Percentiles rank a stretch among this genome's conserved stretches.
phyloP scores from a whole-genome alignment of 2,113 vertebrate genomes.

The Helogale parvula region DNA sequence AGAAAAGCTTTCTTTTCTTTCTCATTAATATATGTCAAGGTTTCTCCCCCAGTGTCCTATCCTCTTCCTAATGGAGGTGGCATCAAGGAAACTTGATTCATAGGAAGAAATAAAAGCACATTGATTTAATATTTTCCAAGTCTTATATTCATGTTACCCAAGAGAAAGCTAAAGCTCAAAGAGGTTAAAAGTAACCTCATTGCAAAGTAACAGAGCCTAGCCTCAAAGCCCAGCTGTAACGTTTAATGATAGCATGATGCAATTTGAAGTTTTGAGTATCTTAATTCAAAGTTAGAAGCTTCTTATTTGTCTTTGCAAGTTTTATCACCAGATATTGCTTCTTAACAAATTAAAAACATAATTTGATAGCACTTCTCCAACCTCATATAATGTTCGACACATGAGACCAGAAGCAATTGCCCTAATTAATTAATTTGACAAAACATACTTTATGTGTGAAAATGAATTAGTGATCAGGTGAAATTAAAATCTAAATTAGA shows the following conservation, averaged over 20 bases:
- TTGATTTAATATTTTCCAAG: slow-evolving; percentile 32
- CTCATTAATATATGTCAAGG: neutral
- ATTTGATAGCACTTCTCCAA: slow-evolving; percentile 61
- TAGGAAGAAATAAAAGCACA: slow-evolving; percentile 37
- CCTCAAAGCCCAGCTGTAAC: neutral
- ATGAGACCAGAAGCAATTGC: slow-evolving; percentile 61
- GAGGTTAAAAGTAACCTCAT: slow-evolving; percentile 28
- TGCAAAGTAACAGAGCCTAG: neutral
- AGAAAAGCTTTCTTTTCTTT: neutral
- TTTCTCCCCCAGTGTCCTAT: neutral
- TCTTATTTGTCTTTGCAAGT: slow-evolving; percentile 37
- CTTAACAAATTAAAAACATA: slow-evolving; percentile 61
- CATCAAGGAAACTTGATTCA: neutral
- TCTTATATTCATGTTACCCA: slow-evolving; percentile 33
- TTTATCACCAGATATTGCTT: slow-evolving; percentile 43
- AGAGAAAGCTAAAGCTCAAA: slow-evolving; percentile 30
- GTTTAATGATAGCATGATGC: neutral
- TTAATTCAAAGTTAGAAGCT: slow-evolving; percentile 49
- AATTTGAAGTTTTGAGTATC: neutral
- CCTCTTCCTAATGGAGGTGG: neutral
- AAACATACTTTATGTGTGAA: slow-evolving; percentile 57
- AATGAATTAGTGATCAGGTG: slow-evolving; percentile 57
- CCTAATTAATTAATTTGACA: slow-evolving; percentile 76
- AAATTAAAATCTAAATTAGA: slow-evolving; percentile 74
- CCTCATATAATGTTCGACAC: slow-evolving; percentile 32